Conservation (phyloP, 64 coral and sea anemone species). For the Pachyseris speciosa region DNA sequence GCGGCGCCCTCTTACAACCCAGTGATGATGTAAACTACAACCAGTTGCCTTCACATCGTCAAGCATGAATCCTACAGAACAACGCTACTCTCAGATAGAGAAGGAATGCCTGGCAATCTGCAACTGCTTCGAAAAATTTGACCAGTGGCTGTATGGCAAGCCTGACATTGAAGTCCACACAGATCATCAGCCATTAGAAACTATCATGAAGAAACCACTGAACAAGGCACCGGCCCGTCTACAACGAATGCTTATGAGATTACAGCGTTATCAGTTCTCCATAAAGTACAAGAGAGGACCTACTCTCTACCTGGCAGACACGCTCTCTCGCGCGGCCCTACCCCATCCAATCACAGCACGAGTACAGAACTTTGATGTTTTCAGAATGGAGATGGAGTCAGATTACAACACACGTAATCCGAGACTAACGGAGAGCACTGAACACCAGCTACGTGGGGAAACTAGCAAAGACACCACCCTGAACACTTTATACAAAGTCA, state of each 20-base stretch:
- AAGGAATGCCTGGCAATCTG: constrained; percentile 66
- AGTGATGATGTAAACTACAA: constrained; percentile 51
- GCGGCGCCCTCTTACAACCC: constrained; percentile 19
- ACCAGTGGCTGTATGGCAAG: constrained; percentile 54
- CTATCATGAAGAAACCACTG: constrained; percentile 53
- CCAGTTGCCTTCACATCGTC: constrained; percentile 48
- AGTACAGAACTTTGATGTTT: neutral
- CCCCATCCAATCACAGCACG: neutral
- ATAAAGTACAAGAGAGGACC: neutral
- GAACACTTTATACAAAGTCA: too few relatives aligned
- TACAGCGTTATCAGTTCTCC: constrained; percentile 24
- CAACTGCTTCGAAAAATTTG: constrained; percentile 71
- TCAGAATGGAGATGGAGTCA: neutral
- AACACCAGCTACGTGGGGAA: too few relatives aligned
- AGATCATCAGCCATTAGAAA: constrained; percentile 43
- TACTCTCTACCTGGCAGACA: neutral
- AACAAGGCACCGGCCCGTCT: constrained; percentile 36
- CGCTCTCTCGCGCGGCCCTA: neutral
- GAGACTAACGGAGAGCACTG: too few relatives aligned
- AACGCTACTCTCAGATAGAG: constrained; percentile 55
- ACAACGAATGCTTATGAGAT: constrained; percentile 51
- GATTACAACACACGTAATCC: too few relatives aligned
- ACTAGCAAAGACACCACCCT: too few relatives aligned
- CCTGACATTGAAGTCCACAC: too few relatives aligned
- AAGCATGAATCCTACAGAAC: constrained; percentile 31